Percentiles rank a stretch among this genome's conserved stretches.
These are phyloP conservation scores for Alloscopus bannaensis DNA, from an alignment of 2,888 invertebrate genomes.

Conservation along the genomic window DNA sequence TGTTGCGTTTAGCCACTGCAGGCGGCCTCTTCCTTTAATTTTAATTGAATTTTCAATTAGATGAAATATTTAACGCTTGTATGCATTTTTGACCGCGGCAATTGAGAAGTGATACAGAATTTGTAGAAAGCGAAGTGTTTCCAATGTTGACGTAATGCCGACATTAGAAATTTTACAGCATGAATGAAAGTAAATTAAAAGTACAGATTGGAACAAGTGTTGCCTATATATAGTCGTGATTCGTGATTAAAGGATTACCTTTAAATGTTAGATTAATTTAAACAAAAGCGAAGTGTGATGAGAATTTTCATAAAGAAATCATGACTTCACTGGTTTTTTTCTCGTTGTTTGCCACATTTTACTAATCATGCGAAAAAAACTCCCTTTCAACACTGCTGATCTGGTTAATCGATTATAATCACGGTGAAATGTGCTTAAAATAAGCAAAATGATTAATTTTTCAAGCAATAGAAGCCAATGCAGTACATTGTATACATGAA, in stretches of 20 bases:
- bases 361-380: no score
- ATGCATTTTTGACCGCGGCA: no score
- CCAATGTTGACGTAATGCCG: neutral
- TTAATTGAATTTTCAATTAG: slow-evolving; percentile 1
- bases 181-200: neutral
- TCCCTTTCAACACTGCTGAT: neutral
- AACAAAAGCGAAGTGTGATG: neutral
- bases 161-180: neutral
- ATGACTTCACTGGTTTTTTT: neutral
- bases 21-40: slow-evolving; percentile 11
- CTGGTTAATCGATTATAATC: neutral
- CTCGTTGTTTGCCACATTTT: neutral
- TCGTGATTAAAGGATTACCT: no score
- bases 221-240: neutral
- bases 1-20: no score
- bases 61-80: slow-evolving; percentile 5
- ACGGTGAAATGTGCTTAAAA: neutral
- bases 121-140: neutral
- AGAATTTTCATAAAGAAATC: neutral
- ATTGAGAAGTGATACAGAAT: no score
- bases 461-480: neutral
- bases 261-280: neutral
- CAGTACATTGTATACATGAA: neutral
- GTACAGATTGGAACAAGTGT: neutral
- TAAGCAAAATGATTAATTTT: neutral